Conservation (phyloP, 2,113 vertebrate species). For the Melanocharis versteri region DNA sequence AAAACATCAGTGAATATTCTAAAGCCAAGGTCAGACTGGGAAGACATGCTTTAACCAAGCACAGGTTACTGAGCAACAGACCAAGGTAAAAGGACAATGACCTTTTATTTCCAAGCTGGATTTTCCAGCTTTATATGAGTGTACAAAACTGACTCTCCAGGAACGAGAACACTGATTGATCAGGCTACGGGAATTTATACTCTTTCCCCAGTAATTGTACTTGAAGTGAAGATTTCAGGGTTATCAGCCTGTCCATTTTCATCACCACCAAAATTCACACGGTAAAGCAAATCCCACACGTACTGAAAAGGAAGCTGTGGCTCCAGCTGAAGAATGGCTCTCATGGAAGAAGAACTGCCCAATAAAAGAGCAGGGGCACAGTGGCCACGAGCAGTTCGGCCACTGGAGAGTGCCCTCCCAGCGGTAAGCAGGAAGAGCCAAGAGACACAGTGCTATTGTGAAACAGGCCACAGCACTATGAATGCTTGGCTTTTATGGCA, state of each 20-base stretch:
- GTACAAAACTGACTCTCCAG: background rate
- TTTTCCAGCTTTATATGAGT: background rate
- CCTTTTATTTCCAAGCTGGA: background rate
- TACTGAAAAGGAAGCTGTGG: background rate
- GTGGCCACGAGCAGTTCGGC: fast-evolving
- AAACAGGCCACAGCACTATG: fast-evolving
- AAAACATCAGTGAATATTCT: background rate
- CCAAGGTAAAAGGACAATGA: background rate
- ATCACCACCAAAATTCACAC: background rate
- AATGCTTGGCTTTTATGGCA: background rate
- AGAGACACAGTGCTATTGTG: background rate
- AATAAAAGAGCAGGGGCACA: background rate
- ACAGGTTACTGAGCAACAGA: background rate
- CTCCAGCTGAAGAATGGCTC: background rate
- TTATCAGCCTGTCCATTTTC: background rate
- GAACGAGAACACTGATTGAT: background rate
- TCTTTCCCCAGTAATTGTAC: background rate
- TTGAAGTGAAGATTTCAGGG: background rate
- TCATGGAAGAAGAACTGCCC: background rate
- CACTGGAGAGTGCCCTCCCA: background rate
- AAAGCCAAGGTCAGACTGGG: background rate
- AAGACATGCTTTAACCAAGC: background rate
- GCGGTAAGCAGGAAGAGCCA: fast-evolving
- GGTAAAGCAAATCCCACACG: background rate
- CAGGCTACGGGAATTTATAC: background rate